Evolutionary conservation across 2,113 vertebrate species (phyloP).

Genomic region (Merops nubicus): DNA sequence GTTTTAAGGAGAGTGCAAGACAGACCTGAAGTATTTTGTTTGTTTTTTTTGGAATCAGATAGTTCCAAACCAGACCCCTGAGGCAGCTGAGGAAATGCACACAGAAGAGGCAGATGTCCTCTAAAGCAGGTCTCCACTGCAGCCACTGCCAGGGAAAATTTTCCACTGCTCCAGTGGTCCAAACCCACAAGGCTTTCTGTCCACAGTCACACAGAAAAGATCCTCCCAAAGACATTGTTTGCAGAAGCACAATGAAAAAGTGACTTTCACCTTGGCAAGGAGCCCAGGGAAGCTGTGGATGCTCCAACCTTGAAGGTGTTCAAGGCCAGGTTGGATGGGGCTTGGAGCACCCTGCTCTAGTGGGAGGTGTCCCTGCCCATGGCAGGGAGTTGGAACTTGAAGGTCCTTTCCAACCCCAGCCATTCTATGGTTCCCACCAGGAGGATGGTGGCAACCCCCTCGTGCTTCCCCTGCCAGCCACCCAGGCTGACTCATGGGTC

Average conservation of each 20-base stretch:
- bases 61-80: background rate
- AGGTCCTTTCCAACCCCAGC: background rate
- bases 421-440: background rate
- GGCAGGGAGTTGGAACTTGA: background rate
- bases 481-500: fast-evolving
- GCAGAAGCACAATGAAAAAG: background rate
- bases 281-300: background rate
- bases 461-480: background rate
- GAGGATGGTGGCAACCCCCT: background rate
- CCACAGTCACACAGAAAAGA: background rate
- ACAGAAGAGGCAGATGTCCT: background rate
- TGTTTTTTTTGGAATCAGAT: no score
- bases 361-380: background rate
- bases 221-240: background rate
- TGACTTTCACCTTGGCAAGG: background rate
- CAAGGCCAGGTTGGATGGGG: background rate
- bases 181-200: background rate
- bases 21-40: background rate
- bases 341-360: background rate
- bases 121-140: background rate
- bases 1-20: background rate
- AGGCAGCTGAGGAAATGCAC: fast-evolving
- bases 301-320: background rate
- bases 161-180: background rate
- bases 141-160: background rate